Base-by-base conservation (phyloP, 2,888 invertebrate species). In the Nomada goodeniana region DNA sequence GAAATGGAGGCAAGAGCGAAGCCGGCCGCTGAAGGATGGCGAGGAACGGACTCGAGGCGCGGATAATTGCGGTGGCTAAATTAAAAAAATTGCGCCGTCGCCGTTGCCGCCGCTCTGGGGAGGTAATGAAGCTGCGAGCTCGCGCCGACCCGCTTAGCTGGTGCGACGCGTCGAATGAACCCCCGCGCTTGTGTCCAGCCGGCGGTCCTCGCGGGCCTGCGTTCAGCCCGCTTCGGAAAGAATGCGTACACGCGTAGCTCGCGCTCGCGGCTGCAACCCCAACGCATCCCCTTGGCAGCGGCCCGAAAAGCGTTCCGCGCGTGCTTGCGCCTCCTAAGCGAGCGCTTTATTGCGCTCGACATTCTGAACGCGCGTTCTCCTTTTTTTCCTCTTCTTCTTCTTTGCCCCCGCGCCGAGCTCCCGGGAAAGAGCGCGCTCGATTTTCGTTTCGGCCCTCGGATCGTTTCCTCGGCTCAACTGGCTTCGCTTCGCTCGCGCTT, bases 1-100 rank as follows among this genome's bases (percentile, higher is more conserved):
- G 55, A 73, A 88, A 82, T 68, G 72, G 85, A 82, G 64, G 77
- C 57, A 68, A 74, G 23, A 57, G n/a, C 1, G 26, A 2, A 26
- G 59, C 13, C 13, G 15, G 23, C 18, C 15, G 29, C 20, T 9
- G 15, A 15, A 9, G 11, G 69, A 44, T 23, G 50, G 44, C 13
- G 13, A 23, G 10, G 42, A 11, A 47, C 10, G 42, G 29, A 18
- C 47, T 26, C 36, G 13, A 3, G 15, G 42, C 23, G 29, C 59
- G 72, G 72, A 80, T 84, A 85, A 85, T 85, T 83, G 83, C 85
- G 69, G 29, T 63, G 76, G 81, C 75, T 74, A 86, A 88, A 89
- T 89, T 89, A 89, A 89, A 89, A 89, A 86, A 89, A 86, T 83
- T 79, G 79, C 84, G 59, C 71, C 75, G 76, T 82, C 69, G 26